Base-by-base conservation (phyloP, 2,888 invertebrate genomes). In the Cancer borealis region DNA sequence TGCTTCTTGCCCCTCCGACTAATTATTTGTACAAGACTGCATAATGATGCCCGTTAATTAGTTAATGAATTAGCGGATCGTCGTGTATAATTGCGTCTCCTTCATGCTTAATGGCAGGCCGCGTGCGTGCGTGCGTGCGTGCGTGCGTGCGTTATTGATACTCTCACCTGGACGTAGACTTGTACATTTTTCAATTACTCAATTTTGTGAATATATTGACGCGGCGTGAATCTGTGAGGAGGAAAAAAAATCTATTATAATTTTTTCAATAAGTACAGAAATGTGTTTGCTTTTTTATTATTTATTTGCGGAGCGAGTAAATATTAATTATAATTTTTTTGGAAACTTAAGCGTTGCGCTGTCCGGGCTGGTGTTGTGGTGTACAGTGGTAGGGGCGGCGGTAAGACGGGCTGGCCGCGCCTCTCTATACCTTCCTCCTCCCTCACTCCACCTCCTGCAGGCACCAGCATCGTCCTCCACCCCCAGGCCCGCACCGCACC, bases 1-100 rank as follows among this genome's bases (percentile, higher is more conserved):
- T 79, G 79, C 79, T 79, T 79, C 79, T 79, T 79, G 79, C 79
- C 79, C 79, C 79, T 79, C 79, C 79, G 79, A 79, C 79, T 79
- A 79, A 79, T 79, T 79, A 79, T 79, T 79, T 79, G 79, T 79
- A 79, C 79, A 79, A 79, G 79, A 30, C 79, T 79, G 79, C 79
- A 79, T 79, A 79, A 79, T 79, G 79, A 79, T 79, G 30, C 30
- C 79, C 79, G 79, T 79, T 79, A 79, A 79, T 79, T 79, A 79
- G 79, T 79, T 79, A 79, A 79, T 79, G 79, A 79, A 79, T 79
- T 79, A 79, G 79, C 79, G 79, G 79, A 10, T 79, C 79, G 26
- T 79, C 30, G 79, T 26, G 79, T 30, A 30, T 79, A 79, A 79
- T 79, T 79, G 79, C 30, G 79, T 26, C 79, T 26, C 79, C 21